Evolutionary conservation across 2,797 vertebrate species (phyloP), one percentile per base, ranked within the genome.

Genomic region (Crocidura indochinensis): DNA sequence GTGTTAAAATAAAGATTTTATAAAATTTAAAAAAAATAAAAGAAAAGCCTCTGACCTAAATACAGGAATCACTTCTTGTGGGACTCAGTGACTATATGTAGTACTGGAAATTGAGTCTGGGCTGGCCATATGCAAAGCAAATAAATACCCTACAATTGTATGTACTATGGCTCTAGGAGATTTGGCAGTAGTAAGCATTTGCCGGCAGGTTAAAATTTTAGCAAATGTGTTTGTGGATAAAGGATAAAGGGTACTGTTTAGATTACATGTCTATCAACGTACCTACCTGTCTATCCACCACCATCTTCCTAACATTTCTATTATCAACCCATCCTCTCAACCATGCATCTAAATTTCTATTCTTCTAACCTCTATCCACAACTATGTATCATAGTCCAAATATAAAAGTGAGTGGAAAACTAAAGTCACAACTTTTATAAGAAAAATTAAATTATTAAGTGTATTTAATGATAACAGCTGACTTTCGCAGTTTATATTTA

Each of bases 311-410:
- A 27, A 26, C 26, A 26, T 65, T 65, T 65, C 27, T 65, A 65
- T 65, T 72, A 53, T 65, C 19, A 24, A 65, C 27, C 22, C 44
- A 65, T 65, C 22, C 64, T 26, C 64, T 24, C 64, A 26, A 10
- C 27, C 64, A 65, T 65, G 8, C 26, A 27, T 31, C 4, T 22
- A 79, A 31, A 77, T 76, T 10, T 72, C 24, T 73, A 29, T 38
- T 11, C 22, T 12, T 46, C 27, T 76, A 65, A 65, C 27, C 15
- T 60, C 56, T 60, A 60, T 20, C 56, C 22, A 17, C 56, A 60
- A 60, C 15, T 60, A 22, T 60, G 56, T 60, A 60, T 60, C 72
- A 83, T 46, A 93, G 69, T 83, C 47, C 10, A 93, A 88, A 91
- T 64, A 85, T 0, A 83, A 8, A 68, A 86, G 10, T 78, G 26